Conservation (phyloP, 2,888 invertebrate species). For the Pimpla rufipes region DNA sequence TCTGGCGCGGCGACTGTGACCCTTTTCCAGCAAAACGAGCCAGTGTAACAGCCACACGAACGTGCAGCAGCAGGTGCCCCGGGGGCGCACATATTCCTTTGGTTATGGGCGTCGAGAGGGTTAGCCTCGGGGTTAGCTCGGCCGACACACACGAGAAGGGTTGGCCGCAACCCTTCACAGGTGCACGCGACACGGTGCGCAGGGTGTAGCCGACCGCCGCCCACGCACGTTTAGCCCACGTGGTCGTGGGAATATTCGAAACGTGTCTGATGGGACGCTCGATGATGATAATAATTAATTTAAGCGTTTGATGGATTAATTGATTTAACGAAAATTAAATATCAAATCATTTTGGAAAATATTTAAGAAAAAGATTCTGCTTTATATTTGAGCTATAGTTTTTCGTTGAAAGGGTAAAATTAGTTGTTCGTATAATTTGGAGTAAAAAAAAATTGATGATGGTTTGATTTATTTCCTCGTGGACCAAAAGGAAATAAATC, state of each 20-base stretch:
- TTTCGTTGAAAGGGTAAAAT: neutral
- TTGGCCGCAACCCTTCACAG: slow-evolving; percentile 77
- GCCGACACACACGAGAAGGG: slow-evolving; percentile 45
- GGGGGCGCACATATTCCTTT: slow-evolving; percentile 43
- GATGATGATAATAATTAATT: no score
- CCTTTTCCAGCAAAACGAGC: slow-evolving; percentile 44
- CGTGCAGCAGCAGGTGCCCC: slow-evolving; percentile 63
- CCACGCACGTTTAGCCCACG: slow-evolving; percentile 13
- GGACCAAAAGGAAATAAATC: slow-evolving; percentile 21
- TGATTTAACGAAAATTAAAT: no score
- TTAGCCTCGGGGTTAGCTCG: slow-evolving; percentile 73
- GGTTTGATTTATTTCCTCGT: slow-evolving; percentile 15
- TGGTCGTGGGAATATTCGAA: neutral
- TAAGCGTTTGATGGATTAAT: no score
- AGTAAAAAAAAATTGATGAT: neutral
- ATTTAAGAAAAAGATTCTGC: no score
- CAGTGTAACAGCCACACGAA: slow-evolving; percentile 50
- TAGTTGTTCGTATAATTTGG: neutral
- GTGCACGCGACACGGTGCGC: slow-evolving; percentile 71
- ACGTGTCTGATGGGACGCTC: no score
- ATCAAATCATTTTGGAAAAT: no score
- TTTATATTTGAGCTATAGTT: no score
- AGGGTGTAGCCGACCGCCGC: slow-evolving; percentile 39
- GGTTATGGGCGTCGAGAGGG: slow-evolving; percentile 69
- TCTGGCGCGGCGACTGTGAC: slow-evolving; percentile 32